phyloP scores from a whole-genome alignment of 2,113 vertebrate genomes.

The Antechinus stuartii region DNA sequence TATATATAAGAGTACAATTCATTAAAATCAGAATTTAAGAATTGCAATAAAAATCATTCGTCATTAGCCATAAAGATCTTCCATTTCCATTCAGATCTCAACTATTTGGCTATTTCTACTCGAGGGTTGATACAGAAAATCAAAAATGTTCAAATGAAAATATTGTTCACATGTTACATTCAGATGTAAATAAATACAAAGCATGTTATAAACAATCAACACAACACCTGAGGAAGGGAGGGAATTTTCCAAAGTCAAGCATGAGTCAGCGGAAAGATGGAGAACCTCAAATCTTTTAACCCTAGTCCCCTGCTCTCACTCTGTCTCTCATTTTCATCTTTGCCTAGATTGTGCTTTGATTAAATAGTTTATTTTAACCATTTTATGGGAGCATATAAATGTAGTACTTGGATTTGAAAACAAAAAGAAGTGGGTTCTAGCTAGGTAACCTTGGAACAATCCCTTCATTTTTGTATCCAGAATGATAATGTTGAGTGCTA shows the following conservation, averaged over 20 bases:
- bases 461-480: too few species aligned
- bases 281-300: neutral
- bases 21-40: conserved; percentile 13
- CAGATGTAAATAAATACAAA: conserved; percentile 28
- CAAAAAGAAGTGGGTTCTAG: too few species aligned
- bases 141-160: neutral
- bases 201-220: neutral
- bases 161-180: too few species aligned
- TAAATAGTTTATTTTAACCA: neutral
- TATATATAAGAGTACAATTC: neutral
- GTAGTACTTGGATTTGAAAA: too few species aligned
- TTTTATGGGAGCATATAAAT: neutral
- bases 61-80: conserved; percentile 7
- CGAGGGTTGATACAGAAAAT: neutral
- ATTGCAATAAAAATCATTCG: conserved; percentile 12
- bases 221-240: neutral
- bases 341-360: neutral
- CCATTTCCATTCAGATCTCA: neutral
- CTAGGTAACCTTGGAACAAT: too few species aligned
- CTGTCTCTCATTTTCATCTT: neutral
- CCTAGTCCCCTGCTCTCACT: neutral
- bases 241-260: conserved; percentile 40
- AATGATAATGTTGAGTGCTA: too few species aligned
- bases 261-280: conserved; percentile 30
- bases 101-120: conserved; percentile 3